Conservation (phyloP, 2,797 vertebrate genomes). For the Melanotaenia trifasciata region DNA sequence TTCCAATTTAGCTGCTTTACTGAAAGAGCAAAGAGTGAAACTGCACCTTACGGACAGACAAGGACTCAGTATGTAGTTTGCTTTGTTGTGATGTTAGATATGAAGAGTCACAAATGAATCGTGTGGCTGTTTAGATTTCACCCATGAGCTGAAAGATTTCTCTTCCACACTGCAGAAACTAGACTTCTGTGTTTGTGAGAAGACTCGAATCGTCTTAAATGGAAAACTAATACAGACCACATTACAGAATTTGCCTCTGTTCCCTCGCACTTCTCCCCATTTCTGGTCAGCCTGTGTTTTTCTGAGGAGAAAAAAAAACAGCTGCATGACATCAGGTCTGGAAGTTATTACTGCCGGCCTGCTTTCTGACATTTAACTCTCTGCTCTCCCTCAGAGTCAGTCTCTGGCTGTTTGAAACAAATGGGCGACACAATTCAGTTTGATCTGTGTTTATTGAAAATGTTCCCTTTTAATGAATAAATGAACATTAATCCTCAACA, state of each 20-base stretch:
- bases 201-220: slow-evolving; percentile 48
- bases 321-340: slow-evolving; percentile 85
- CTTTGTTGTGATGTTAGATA: not conserved
- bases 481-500: not conserved
- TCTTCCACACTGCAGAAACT: slow-evolving; percentile 49
- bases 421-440: slow-evolving; percentile 42
- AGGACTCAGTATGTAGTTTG: not conserved
- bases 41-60: not conserved
- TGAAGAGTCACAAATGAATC: not conserved
- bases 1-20: slow-evolving; percentile 24
- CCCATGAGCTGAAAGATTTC: slow-evolving; percentile 28
- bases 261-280: slow-evolving; percentile 58
- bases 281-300: slow-evolving; percentile 72
- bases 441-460: slow-evolving; percentile 22
- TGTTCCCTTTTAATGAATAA: not conserved
- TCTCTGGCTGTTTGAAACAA: slow-evolving; percentile 46
- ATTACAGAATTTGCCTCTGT: slow-evolving; percentile 69
- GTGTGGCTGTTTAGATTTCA: slow-evolving; percentile 11
- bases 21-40: slow-evolving; percentile 16
- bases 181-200: slow-evolving; percentile 59
- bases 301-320: slow-evolving; percentile 73
- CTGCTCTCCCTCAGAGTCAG: slow-evolving; percentile 38
- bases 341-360: slow-evolving; percentile 79
- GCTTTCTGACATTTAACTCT: slow-evolving; percentile 76
- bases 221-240: slow-evolving; percentile 74